Evolutionary conservation across 2,113 vertebrate genomes (phyloP).

Genomic region (Pelvicachromis taeniatus): DNA sequence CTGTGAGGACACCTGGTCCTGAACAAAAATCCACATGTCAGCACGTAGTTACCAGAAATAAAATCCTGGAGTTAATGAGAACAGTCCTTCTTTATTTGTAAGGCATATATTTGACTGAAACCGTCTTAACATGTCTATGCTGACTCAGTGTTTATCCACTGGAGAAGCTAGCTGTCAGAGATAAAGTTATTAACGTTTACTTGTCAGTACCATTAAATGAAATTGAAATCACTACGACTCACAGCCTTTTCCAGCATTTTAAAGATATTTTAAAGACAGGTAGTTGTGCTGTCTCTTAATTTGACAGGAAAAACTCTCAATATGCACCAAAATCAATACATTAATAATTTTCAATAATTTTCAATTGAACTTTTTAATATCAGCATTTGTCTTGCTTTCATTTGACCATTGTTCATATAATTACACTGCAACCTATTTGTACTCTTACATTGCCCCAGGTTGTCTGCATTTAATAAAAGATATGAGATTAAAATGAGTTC

Average conservation of each 20-base stretch:
- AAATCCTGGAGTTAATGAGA: slow-evolving; percentile 10
- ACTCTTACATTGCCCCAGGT: neutral
- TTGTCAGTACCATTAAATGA: neutral
- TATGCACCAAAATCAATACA: neutral
- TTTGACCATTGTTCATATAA: neutral
- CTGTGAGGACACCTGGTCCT: neutral
- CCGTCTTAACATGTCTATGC: slow-evolving; percentile 38
- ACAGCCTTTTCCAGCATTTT: neutral
- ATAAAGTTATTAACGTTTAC: neutral
- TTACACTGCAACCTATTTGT: neutral
- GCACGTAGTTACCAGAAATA: neutral
- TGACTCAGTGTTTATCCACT: neutral
- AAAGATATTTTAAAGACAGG: neutral
- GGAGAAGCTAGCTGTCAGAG: neutral
- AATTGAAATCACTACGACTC: neutral
- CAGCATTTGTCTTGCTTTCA: neutral
- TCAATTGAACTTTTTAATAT: neutral
- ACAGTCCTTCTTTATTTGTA: slow-evolving; percentile 2
- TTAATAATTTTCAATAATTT: neutral
- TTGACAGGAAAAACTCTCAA: neutral
- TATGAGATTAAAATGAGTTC: neutral
- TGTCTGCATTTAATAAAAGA: neutral
- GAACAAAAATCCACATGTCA: neutral
- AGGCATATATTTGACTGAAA: slow-evolving; percentile 10
- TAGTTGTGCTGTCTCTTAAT: neutral